Conservation (phyloP, 2,113 vertebrate genomes). For the Bungarus multicinctus region DNA sequence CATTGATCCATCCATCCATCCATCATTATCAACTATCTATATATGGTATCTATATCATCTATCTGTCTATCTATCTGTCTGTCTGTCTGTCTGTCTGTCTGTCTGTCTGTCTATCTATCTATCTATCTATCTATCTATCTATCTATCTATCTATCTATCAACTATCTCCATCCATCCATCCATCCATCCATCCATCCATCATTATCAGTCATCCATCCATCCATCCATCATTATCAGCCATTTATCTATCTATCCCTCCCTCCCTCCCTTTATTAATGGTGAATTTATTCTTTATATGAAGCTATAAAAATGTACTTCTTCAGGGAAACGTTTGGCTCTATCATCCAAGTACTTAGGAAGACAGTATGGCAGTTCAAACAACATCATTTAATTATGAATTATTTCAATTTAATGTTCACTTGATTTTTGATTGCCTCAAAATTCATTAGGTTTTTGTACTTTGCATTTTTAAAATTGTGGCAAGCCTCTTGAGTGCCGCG, state of each 20-base stretch:
- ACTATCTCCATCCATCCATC: neutral
- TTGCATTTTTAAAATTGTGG: neutral
- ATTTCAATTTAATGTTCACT: neutral
- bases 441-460: neutral
- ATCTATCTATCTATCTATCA: too few relatives aligned
- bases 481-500: neutral
- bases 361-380: neutral
- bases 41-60: too few relatives aligned
- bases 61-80: too few relatives aligned
- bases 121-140: too few relatives aligned
- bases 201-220: too few relatives aligned
- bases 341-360: neutral
- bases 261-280: neutral
- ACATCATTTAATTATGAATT: neutral
- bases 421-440: neutral
- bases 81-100: too few relatives aligned
- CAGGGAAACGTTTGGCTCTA: neutral
- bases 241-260: too few relatives aligned
- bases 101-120: too few relatives aligned
- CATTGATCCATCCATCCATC: too few relatives aligned
- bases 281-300: neutral
- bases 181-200: neutral
- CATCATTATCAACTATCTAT: too few relatives aligned
- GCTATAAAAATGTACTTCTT: neutral
- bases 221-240: too few relatives aligned